phyloP scores from a whole-genome alignment of 2,113 vertebrate species.

The Ovis canadensis region DNA sequence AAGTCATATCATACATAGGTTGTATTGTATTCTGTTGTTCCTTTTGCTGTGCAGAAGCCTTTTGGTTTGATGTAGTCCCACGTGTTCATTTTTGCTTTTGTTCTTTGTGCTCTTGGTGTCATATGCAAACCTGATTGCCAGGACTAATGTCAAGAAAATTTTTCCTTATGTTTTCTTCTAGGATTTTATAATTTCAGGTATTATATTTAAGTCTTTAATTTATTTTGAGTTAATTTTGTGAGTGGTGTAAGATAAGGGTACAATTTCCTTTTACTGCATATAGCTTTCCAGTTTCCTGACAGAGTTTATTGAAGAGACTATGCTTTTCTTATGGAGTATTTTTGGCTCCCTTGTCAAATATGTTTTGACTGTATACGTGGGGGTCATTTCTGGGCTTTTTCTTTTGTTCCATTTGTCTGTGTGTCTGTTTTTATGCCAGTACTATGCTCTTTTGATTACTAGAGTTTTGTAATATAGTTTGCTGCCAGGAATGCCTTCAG shows the following conservation, averaged over 20 bases:
- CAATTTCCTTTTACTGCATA: background rate
- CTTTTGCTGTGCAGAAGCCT: background rate
- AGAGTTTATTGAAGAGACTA: background rate
- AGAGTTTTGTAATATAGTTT: background rate
- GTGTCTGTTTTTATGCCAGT: background rate
- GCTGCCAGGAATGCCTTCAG: background rate
- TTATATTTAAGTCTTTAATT: background rate
- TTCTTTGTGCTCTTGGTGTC: background rate
- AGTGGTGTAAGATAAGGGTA: background rate
- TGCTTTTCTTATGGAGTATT: background rate
- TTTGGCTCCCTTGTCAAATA: background rate
- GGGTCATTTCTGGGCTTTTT: background rate
- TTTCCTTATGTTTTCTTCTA: background rate
- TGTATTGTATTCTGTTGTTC: background rate
- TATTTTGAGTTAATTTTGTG: background rate
- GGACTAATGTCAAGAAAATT: background rate
- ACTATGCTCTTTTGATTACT: background rate
- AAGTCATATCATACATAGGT: background rate
- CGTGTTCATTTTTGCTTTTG: background rate
- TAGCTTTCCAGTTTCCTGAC: background rate
- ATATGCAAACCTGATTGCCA: background rate
- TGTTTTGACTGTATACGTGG: background rate
- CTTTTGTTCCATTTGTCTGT: background rate
- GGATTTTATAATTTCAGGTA: background rate
- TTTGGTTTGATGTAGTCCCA: background rate